Conservation (phyloP, 2,888 invertebrate genomes). For the Acleris holmiana region DNA sequence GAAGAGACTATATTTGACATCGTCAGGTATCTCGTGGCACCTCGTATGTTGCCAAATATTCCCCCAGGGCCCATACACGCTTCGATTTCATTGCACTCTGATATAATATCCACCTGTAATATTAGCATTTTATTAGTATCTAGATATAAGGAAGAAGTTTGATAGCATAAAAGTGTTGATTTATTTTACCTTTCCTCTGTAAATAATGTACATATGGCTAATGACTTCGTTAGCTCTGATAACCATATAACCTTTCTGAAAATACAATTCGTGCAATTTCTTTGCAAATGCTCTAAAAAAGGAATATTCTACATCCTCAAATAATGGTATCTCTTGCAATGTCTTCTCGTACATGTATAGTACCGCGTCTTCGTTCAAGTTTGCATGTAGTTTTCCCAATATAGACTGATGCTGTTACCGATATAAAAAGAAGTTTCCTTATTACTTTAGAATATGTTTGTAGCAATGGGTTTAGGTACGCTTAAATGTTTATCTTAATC, state of each 20-base stretch:
- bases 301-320: slow-evolving; percentile 78
- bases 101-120: slow-evolving; percentile 70
- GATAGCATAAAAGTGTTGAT: no score
- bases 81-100: slow-evolving; percentile 73
- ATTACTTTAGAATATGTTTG: no score
- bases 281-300: slow-evolving; percentile 83
- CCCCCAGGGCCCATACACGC: slow-evolving; percentile 80
- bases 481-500: no score
- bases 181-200: slow-evolving; percentile 71
- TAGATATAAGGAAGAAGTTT: no score
- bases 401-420: slow-evolving; percentile 72
- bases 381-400: slow-evolving; percentile 78
- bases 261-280: slow-evolving; percentile 71
- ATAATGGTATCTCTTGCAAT: slow-evolving; percentile 79
- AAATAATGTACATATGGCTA: slow-evolving; percentile 73
- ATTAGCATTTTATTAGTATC: neutral
- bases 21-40: slow-evolving; percentile 66
- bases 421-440: neutral
- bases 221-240: slow-evolving; percentile 74
- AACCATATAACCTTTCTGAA: slow-evolving; percentile 77
- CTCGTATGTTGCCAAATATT: slow-evolving; percentile 79
- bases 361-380: slow-evolving; percentile 82
- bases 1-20: slow-evolving; percentile 76
- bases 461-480: no score
- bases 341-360: slow-evolving; percentile 82